Base-by-base conservation (phyloP, 2,113 vertebrate genomes). In the Microcebus tavaratra region DNA sequence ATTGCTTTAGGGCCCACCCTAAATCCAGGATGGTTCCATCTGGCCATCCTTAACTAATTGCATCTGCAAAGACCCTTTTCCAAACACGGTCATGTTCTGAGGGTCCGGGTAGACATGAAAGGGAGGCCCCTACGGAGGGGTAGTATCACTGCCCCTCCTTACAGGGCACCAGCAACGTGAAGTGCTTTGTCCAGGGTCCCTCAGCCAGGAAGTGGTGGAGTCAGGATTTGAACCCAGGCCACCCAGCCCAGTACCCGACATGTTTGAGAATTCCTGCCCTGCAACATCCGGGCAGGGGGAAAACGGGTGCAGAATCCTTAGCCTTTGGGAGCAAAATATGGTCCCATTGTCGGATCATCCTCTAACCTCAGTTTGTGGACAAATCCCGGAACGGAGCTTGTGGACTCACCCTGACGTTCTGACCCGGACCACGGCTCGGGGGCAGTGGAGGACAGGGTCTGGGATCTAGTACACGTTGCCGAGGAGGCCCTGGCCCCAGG, bases 311-410 rank as follows among this genome's bases (percentile, higher is more conserved):
- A 25, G n/a, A 36, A 17, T 7, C 4, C n/a, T n/a, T 29, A 1
- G 57, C 36, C 48, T 18, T 45, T 0, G 0, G 3, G 20, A 78
- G 15, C 45, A 42, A 61, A 53, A 2, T 13, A 4, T 9, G 1
- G 6, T 1, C 73, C 57, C 82, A n/a, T 1, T 0, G 9, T 31
- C 39, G 20, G 59, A 31, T 13, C 12, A 10, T 25, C 36, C 83
- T 73, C 67, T 39, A n/a, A 7, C 36, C 48, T 63, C 61, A 48
- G 21, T 0, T 21, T 57, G 18, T 57, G 13, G 21, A 27, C 1
- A 0, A 18, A 63, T 14, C 48, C 31, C 42, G 0, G 3, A 6
- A 36, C 50, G 31, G 50, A 88, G 21, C 2, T 20, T 42, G 12
- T 50, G 21, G 31, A 29, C 23, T 29, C n/a, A 3, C 25, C 10